Evolutionary conservation across 2,113 vertebrate species (phyloP), one percentile per base, ranked within the genome.

Genomic region (Rhinichthys klamathensis): DNA sequence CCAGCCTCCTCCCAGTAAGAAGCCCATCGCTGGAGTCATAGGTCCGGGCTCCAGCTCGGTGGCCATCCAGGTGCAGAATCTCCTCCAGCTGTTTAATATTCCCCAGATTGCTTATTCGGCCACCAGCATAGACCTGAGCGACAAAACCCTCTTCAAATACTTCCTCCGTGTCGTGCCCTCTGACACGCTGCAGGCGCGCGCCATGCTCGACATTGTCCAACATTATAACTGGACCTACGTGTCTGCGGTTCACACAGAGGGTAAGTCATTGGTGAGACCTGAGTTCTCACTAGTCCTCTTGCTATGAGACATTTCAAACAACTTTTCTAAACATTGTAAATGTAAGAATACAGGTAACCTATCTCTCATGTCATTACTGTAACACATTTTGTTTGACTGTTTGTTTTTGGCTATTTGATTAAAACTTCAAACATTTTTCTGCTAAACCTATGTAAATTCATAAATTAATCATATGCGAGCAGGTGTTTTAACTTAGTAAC

Each of bases 221-320:
- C 95, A 96, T 4, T 98, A 99, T 95, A 99, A 99, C 92, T 99
- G 98, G 98, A 99, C 98, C 84, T 99, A 99, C 73, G 98, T 99
- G 79, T 99, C 98, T 2, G 97, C 98, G 1, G 97, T 99, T 69
- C 98, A 99, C 93, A 99, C 98, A 0, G 98, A 99, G 95, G 98
- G 98, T 99, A 94, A 96, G 97, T 86, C 49, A n/a, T 23, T 46
- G 60, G 1, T 58, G 46, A 60, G 6, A 63, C 38, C 51, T 63
- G 23, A 12, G 23, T 60, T n/a, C 56, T 63, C 60, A 30, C 25
- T 35, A 0, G 16, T 3, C 23, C 23, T 27, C 5, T 67, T 35
- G 15, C 18, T 16, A 1, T 25, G 30, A 65, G 2, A 32, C 30
- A 11, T 41, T 38, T 21, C 16, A 78, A 27, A 80, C 11, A 63